Evolutionary conservation across 1,140 invertebrate species (phyloP).

Genomic region (Psix sp.): DNA sequence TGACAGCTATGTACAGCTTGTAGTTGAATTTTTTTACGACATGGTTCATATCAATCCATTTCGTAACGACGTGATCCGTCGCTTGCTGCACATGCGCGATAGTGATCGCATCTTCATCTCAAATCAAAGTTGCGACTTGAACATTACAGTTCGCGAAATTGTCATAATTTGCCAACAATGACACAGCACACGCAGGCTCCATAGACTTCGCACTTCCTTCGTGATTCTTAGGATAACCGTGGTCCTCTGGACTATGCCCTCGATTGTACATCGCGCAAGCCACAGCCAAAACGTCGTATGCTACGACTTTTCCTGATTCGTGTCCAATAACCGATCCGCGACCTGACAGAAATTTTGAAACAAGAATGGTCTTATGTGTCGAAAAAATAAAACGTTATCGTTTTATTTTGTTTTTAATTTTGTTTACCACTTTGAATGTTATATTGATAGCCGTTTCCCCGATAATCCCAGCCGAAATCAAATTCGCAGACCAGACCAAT

Average conservation of each 20-base stretch:
- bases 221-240: conserved; percentile 11
- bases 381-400: not conserved
- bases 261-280: conserved; percentile 21
- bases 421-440: conserved; percentile 17
- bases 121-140: conserved; percentile 24
- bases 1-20: not conserved
- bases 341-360: not conserved
- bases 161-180: conserved; percentile 2
- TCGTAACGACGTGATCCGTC: not conserved
- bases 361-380: not conserved
- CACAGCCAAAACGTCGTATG: conserved; percentile 14
- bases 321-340: conserved; percentile 38
- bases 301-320: conserved; percentile 31
- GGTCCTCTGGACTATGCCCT: not conserved
- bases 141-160: conserved; percentile 26
- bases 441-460: conserved; percentile 23
- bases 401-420: not conserved
- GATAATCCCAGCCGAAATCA: conserved; percentile 32
- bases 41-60: conserved; percentile 20
- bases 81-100: conserved; percentile 15
- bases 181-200: conserved; percentile 8
- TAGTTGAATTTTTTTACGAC: conserved; percentile 2
- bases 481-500: conserved; percentile 1
- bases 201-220: conserved; percentile 10
- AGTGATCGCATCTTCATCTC: conserved; percentile 23